Percentiles rank a stretch among this genome's conserved stretches.
Conservation (phyloP, 2,888 invertebrate genomes). For the Andricus curvator region DNA sequence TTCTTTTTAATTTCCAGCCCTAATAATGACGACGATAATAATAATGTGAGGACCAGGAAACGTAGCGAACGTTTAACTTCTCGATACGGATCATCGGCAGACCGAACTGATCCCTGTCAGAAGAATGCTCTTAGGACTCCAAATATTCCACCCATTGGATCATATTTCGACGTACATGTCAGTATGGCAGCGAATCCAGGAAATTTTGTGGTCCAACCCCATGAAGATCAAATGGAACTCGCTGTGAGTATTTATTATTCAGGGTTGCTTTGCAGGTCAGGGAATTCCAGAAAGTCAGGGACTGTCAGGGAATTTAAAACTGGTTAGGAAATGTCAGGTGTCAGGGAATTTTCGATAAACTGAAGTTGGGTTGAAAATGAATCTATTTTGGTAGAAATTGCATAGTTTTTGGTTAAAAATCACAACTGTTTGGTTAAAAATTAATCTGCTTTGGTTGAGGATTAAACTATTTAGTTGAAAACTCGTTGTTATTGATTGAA, state of each 20-base stretch:
- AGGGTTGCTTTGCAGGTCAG: too few species aligned
- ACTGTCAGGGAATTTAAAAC: too few species aligned
- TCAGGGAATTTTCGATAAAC: too few species aligned
- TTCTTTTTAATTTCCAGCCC: constrained; percentile 44
- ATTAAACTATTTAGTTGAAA: too few species aligned
- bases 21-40: constrained; percentile 70
- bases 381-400: too few species aligned
- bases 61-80: constrained; percentile 61
- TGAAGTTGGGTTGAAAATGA: too few species aligned
- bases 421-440: too few species aligned
- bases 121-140: constrained; percentile 73
- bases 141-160: constrained; percentile 78
- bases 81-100: constrained; percentile 36
- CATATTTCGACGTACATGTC: constrained; percentile 86
- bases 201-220: constrained; percentile 83
- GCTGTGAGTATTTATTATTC: constrained; percentile 65
- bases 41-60: constrained; percentile 63
- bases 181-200: constrained; percentile 89
- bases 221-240: constrained; percentile 51
- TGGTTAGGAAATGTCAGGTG: too few species aligned
- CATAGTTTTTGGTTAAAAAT: too few species aligned
- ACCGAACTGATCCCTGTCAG: constrained; percentile 42
- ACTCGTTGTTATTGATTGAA: too few species aligned
- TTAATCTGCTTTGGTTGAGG: too few species aligned
- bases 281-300: too few species aligned